Evolutionary conservation across 1,140 invertebrate genomes (phyloP).

Genomic region (Limonius californicus): DNA sequence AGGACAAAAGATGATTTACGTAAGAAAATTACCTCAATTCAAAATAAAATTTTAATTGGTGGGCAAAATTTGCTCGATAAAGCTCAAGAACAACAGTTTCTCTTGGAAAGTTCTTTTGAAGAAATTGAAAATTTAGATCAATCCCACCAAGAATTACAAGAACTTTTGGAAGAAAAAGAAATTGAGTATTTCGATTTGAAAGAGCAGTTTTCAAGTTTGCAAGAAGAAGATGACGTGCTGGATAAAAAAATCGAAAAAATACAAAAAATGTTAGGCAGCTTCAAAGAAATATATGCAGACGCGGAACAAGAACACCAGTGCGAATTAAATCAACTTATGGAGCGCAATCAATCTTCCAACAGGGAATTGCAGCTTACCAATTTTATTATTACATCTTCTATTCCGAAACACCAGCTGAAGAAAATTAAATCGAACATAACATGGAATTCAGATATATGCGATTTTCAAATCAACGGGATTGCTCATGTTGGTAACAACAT

Average conservation of each 20-base stretch:
- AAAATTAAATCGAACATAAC: slow-evolving; percentile 84
- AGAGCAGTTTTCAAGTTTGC: slow-evolving; percentile 87
- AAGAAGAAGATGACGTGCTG: slow-evolving; percentile 88
- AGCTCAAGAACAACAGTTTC: slow-evolving; percentile 82
- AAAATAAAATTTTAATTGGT: slow-evolving; percentile 94
- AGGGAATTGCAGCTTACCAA: slow-evolving; percentile 86
- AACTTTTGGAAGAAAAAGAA: slow-evolving; percentile 80
- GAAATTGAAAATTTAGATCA: slow-evolving; percentile 81
- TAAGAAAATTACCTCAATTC: slow-evolving; percentile 83
- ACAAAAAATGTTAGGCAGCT: slow-evolving; percentile 69
- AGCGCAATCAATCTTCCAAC: slow-evolving; percentile 85
- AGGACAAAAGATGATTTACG: slow-evolving; percentile 72
- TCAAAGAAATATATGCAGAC: slow-evolving; percentile 80
- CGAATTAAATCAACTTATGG: slow-evolving; percentile 67
- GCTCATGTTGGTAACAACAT: slow-evolving; percentile 99
- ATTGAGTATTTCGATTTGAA: slow-evolving; percentile 90
- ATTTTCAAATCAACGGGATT: slow-evolving; percentile 97
- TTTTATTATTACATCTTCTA: slow-evolving; percentile 63
- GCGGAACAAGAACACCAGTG: slow-evolving; percentile 88
- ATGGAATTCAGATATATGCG: slow-evolving; percentile 98
- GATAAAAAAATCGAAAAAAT: slow-evolving; percentile 90
- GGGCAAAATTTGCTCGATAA: slow-evolving; percentile 98
- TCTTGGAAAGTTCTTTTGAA: slow-evolving; percentile 84
- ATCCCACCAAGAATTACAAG: slow-evolving; percentile 76
- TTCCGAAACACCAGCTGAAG: slow-evolving; percentile 22